These are phyloP conservation scores for Chelon auratus DNA, from an alignment of 2,797 vertebrate species.

Conservation along the genomic window DNA sequence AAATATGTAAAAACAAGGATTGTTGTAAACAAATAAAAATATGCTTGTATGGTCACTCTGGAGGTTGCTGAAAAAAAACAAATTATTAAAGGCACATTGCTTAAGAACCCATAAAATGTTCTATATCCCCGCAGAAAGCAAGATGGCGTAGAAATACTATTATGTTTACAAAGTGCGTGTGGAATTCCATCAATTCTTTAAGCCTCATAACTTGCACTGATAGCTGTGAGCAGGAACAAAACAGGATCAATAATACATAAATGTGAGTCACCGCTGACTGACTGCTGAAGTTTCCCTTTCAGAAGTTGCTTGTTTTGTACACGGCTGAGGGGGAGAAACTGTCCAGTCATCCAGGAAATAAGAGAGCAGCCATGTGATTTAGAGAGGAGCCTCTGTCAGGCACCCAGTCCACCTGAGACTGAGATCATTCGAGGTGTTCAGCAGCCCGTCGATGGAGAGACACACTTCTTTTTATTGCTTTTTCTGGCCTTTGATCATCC, in stretches of 20 bases:
- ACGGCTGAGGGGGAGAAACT: constrained; percentile 62
- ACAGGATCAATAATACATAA: constrained; percentile 69
- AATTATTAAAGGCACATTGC: not conserved
- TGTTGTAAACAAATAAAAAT: too few species aligned
- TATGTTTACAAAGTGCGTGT: constrained; percentile 41
- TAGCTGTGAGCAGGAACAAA: constrained; percentile 40
- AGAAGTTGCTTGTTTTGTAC: constrained; percentile 73
- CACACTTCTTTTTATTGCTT: constrained; percentile 72
- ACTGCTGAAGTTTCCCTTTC: constrained; percentile 66
- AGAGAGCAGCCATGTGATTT: constrained; percentile 77
- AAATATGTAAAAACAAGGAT: too few species aligned
- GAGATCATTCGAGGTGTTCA: constrained; percentile 68
- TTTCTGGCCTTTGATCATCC: constrained; percentile 76
- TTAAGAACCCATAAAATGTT: constrained; percentile 12
- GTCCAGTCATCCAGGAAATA: constrained; percentile 82
- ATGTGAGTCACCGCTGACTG: constrained; percentile 61
- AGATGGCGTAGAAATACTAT: constrained; percentile 21
- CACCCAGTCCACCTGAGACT: constrained; percentile 73
- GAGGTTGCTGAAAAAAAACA: too few species aligned
- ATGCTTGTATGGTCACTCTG: not conserved
- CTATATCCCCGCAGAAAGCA: constrained; percentile 16
- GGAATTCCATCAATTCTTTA: constrained; percentile 49
- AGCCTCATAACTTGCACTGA: constrained; percentile 49
- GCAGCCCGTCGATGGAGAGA: constrained; percentile 72
- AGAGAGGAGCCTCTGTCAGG: constrained; percentile 61